Conservation (phyloP, 2,888 invertebrate species). For the Chymomyza amoena region DNA sequence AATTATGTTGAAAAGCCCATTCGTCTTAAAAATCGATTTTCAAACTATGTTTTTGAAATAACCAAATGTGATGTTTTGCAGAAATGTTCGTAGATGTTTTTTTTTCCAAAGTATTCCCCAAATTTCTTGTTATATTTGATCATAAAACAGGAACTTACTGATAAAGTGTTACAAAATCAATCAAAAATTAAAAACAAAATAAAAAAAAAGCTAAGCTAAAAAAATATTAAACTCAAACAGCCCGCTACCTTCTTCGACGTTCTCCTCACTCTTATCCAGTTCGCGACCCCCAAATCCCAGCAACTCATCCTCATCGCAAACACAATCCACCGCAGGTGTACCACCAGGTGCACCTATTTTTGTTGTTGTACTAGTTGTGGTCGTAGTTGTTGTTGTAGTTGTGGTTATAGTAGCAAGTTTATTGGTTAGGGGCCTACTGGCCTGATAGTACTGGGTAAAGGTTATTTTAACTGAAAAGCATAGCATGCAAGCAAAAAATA, state of each 20-base stretch:
- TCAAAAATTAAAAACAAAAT: conserved; percentile 3
- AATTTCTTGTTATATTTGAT: no score
- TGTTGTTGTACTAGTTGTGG: conserved; percentile 35
- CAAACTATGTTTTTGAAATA: no score
- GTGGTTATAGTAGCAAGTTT: conserved; percentile 32
- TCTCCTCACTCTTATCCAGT: conserved; percentile 10
- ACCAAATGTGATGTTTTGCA: no score
- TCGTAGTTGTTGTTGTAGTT: conserved; percentile 29
- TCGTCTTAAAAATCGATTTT: no score
- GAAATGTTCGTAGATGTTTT: no score
- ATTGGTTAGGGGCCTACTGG: conserved; percentile 36
- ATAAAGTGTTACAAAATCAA: neutral
- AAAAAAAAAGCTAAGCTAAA: conserved; percentile 5
- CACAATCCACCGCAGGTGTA: conserved; percentile 54
- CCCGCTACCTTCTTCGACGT: conserved; percentile 61
- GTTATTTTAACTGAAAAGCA: conserved; percentile 74
- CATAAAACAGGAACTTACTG: no score
- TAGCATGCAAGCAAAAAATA: conserved; percentile 41
- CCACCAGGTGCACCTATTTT: conserved; percentile 24
- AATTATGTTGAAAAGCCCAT: no score
- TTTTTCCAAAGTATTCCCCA: no score
- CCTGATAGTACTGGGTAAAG: conserved; percentile 65
- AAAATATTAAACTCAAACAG: conserved; percentile 40
- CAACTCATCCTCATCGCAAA: conserved; percentile 61
- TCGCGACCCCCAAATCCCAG: conserved; percentile 7